Base-by-base conservation (phyloP, 1,140 invertebrate genomes). In the Atta colombica region DNA sequence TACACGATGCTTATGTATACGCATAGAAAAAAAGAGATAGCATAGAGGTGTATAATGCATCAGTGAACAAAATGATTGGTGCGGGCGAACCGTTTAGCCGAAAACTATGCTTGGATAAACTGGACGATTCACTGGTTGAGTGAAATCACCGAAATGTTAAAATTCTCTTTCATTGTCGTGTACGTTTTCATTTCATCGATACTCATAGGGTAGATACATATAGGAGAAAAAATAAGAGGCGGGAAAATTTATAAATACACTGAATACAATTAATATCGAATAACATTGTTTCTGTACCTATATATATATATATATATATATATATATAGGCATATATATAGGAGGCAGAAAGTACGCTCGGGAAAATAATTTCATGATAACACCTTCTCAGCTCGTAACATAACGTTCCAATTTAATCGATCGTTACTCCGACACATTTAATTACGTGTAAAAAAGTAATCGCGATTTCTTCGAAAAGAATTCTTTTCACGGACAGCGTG, bases 61-160 rank as follows among this genome's bases (percentile, higher is more conserved):
- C 69, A 84, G 35, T 84, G 80, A 84, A 84, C 80, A 84, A 84
- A 84, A 84, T 84, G 69, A 84, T 84, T 84, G 80, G 69, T 39
- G 80, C 45, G 39, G 45, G 35, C 80, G 55, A 84, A 84, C 14
- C 80, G 69, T 84, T 84, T 84, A 84, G 69, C 39, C 55, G 55
- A 84, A 84, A 84, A 84, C 80, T 84, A 84, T 84, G 80, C 80
- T 84, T 84, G 69, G 69, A 84, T 84, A 84, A 84, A 84, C 80
- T 63, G 80, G 55, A 75, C 80, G 69, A 84, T 84, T 84, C 80
- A 45, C 69, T 45, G 80, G 69, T 84, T 74, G 80, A 61, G 69
- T 35, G 80, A 84, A 84, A 84, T 84, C 68, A 84, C 69, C 80
- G 80, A 84, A 84, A 84, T 84, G 69, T 69, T 75, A 84, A 84